A percentile compares a stretch with the other conserved stretches of the same genome.
These are phyloP conservation scores for Calephelis virginiensis DNA, from an alignment of 1,140 invertebrate genomes.

Conservation along the genomic window DNA sequence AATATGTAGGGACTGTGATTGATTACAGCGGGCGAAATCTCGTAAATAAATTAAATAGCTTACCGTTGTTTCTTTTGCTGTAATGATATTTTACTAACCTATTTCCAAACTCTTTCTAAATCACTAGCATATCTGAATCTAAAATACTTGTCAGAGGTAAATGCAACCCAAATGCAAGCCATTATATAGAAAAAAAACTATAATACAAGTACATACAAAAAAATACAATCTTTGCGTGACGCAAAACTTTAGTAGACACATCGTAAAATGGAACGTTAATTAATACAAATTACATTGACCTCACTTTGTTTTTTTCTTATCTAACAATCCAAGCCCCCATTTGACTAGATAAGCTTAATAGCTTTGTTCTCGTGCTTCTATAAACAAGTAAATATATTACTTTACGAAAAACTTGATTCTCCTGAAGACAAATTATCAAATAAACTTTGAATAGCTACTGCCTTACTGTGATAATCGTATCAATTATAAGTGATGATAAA, in stretches of 20 bases:
- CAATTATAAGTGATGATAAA: neutral
- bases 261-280: conserved; percentile 5
- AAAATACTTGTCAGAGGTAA: too few species aligned
- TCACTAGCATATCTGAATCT: too few species aligned
- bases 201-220: too few species aligned
- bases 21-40: too few species aligned
- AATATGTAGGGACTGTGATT: too few species aligned
- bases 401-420: neutral
- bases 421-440: neutral
- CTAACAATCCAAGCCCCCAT: neutral
- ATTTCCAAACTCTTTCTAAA: too few species aligned
- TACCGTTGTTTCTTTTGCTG: too few species aligned
- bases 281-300: conserved; percentile 7
- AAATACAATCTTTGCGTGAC: too few species aligned
- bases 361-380: conserved; percentile 7
- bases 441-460: neutral
- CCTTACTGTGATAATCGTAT: neutral
- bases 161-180: too few species aligned
- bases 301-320: conserved; percentile 3
- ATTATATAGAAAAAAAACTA: too few species aligned
- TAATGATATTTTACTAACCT: too few species aligned
- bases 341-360: conserved; percentile 11
- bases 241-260: neutral
- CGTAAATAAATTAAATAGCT: too few species aligned
- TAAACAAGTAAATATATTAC: conserved; percentile 10